A percentile compares a stretch with the other conserved stretches of the same genome.
Evolutionary conservation across 2,888 invertebrate species (phyloP).

Genomic region (Germaria angustata): DNA sequence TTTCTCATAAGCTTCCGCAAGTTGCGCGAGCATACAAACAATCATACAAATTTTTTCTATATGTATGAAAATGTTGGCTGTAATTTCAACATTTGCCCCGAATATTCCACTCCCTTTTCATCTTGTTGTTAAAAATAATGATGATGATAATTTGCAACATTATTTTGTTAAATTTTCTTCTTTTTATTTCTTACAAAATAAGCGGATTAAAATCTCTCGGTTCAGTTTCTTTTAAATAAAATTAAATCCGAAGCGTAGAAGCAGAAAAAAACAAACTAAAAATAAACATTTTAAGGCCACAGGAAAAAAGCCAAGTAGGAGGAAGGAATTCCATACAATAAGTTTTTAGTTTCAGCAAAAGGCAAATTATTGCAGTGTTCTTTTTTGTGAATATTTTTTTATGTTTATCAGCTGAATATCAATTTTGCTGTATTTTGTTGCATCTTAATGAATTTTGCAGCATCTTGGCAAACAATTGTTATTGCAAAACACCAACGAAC

Average conservation of each 20-base stretch:
- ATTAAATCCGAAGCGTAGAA: neutral
- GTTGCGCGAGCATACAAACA: no score
- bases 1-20: no score
- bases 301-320: neutral
- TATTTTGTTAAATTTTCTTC: conserved; percentile 20
- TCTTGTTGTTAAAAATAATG: neutral
- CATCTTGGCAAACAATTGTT: conserved; percentile 34
- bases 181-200: conserved; percentile 53
- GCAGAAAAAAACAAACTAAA: neutral
- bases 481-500: conserved; percentile 22
- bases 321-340: neutral
- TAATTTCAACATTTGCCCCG: conserved; percentile 32
- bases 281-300: neutral
- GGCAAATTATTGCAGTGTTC: conserved; percentile 1
- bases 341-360: conserved; percentile 19
- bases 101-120: conserved; percentile 46
- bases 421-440: conserved; percentile 11
- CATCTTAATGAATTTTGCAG: conserved; percentile 23
- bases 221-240: conserved; percentile 12
- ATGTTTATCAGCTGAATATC: conserved; percentile 32
- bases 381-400: neutral
- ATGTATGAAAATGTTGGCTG: no score
- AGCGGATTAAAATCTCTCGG: conserved; percentile 63
- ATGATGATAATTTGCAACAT: conserved; percentile 25
- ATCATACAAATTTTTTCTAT: no score